A percentile compares a stretch with the other conserved stretches of the same genome.
phyloP scores from a whole-genome alignment of 2,888 invertebrate genomes.

The Ceraclea dissimilis region DNA sequence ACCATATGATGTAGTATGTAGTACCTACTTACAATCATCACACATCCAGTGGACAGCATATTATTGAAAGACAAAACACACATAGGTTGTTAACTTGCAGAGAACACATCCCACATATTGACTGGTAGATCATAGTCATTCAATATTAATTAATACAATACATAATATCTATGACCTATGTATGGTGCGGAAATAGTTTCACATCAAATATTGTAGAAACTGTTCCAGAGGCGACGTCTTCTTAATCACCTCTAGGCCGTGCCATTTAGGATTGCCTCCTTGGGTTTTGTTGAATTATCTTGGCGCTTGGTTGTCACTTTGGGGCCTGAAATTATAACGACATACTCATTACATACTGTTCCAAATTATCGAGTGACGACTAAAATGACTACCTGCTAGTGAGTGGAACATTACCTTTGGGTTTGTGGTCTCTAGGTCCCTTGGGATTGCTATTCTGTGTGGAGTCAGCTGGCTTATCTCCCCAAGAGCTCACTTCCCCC shows the following conservation, averaged over 20 bases:
- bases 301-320: slow-evolving; percentile 21
- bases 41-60: slow-evolving; percentile 20
- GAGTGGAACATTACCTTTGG: slow-evolving; percentile 14
- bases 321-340: slow-evolving; percentile 16
- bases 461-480: slow-evolving; percentile 13
- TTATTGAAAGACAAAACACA: slow-evolving; percentile 21
- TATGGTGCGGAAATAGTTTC: slow-evolving; percentile 18
- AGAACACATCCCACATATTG: slow-evolving; percentile 21
- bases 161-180: slow-evolving; percentile 23
- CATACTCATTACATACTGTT: neutral
- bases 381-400: too few species aligned
- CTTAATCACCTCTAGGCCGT: slow-evolving; percentile 20
- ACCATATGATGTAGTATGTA: neutral
- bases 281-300: slow-evolving; percentile 22
- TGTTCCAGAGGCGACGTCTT: neutral
- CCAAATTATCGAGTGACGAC: too few species aligned
- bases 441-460: slow-evolving; percentile 17
- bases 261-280: slow-evolving; percentile 25
- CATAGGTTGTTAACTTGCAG: slow-evolving; percentile 19
- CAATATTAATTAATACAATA: slow-evolving; percentile 23
- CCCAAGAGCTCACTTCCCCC: slow-evolving; percentile 13
- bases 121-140: slow-evolving; percentile 19
- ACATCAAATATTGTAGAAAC: neutral
- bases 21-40: neutral
- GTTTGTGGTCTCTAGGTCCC: slow-evolving; percentile 20